Conservation (phyloP, 2,888 invertebrate genomes). For the Lobophora halterata region DNA sequence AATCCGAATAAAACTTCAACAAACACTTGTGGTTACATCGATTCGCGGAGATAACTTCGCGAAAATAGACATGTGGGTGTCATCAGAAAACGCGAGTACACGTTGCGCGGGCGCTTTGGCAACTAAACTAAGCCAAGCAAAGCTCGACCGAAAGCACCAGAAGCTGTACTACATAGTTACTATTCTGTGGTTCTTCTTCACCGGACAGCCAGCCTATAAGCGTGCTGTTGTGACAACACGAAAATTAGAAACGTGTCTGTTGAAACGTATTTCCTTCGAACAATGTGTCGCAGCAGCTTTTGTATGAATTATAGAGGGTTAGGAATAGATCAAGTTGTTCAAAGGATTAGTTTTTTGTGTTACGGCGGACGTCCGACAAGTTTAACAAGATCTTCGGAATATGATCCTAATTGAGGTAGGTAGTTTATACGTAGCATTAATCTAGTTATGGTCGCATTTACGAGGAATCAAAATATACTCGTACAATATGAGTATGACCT, state of each 20-base stretch:
- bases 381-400: slow-evolving; percentile 4
- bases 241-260: slow-evolving; percentile 47
- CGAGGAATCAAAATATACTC: too few species aligned
- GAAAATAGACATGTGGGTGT: slow-evolving; percentile 32
- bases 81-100: slow-evolving; percentile 47
- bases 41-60: slow-evolving; percentile 17
- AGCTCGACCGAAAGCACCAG: slow-evolving; percentile 57
- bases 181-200: slow-evolving; percentile 11
- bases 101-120: slow-evolving; percentile 68
- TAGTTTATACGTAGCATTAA: slow-evolving; percentile 6
- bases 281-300: slow-evolving; percentile 25
- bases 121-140: slow-evolving; percentile 53
- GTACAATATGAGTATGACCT: too few species aligned
- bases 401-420: slow-evolving; percentile 14
- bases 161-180: slow-evolving; percentile 45
- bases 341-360: slow-evolving; percentile 22
- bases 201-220: slow-evolving; percentile 42
- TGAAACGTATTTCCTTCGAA: slow-evolving; percentile 41
- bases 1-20: slow-evolving; percentile 32
- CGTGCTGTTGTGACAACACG: slow-evolving; percentile 46
- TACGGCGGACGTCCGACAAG: slow-evolving; percentile 17
- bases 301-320: slow-evolving; percentile 24
- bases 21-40: slow-evolving; percentile 13
- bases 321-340: slow-evolving; percentile 27
- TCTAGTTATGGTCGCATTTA: too few species aligned